Base-by-base conservation (phyloP, 2,113 vertebrate genomes). In the Ploceus nigricollis region DNA sequence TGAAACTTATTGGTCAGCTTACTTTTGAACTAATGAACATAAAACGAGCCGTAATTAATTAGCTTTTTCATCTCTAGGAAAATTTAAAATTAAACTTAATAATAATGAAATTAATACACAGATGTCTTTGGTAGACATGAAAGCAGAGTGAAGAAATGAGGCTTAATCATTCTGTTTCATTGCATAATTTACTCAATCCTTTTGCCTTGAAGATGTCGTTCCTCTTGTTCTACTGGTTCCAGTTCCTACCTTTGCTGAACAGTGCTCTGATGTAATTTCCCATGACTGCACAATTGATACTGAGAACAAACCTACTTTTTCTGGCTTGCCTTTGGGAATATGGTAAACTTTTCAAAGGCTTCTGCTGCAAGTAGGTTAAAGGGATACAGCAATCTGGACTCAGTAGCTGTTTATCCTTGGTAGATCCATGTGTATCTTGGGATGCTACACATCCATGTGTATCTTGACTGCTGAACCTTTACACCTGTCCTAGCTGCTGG, bases 401-500 rank as follows among this genome's bases (percentile, higher is more conserved):
- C 27, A 39, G 47, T 47, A 56, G 66, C 51, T n/a, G 25, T 63
- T 70, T 56, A 50, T 75, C 25, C 24, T 70, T 44, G 13, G 28
- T 50, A 30, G 19, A 56, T 90, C 47, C n/a, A 8, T 14, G 8
- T n/a, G 35, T 40, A 7, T 64, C 31, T 65, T 15, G 31, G 17
- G 19, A 15, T 71, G 40, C 50, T 50, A 0, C 2, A 24, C 23
- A 47, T 82, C 37, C 21, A 6, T 19, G 30, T 42, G 27, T 25
- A 14, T 45, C 25, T 50, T 22, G 50, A 25, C 31, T 53, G 57
- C 31, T 64, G 40, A 73, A 76, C 13, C 35, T 57, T 45, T 13
- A 19, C 6, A 1, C 12, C 68, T 0, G 0, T 50, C 15, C 33
- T 23, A 33, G 14, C 11, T 1, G 1, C 16, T 1, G 5, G 12